These are phyloP conservation scores for Gobio gobio DNA, from an alignment of 2,113 vertebrate species.

Conservation along the genomic window DNA sequence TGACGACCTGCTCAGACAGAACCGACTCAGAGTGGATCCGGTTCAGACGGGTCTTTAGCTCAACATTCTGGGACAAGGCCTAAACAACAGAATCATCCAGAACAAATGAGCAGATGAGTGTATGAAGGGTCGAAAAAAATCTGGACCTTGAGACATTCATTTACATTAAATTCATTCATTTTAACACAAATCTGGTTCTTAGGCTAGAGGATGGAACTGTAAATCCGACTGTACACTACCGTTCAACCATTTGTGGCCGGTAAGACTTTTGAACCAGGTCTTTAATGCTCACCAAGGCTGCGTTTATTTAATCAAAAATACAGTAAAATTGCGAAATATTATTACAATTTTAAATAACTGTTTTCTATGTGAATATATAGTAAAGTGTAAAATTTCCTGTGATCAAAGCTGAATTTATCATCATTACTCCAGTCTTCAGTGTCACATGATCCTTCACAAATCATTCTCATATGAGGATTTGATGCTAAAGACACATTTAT, in stretches of 20 bases:
- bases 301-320: not conserved
- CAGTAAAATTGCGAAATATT: not conserved
- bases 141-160: not conserved
- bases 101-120: not conserved
- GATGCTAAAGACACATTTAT: too few species aligned
- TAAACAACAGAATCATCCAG: slow-evolving; percentile 60
- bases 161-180: not conserved
- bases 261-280: too few species aligned
- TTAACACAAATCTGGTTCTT: not conserved
- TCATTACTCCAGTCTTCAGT: too few species aligned
- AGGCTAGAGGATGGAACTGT: not conserved
- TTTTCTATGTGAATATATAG: not conserved
- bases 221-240: not conserved
- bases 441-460: too few species aligned
- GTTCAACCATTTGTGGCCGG: too few species aligned
- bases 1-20: slow-evolving; percentile 95
- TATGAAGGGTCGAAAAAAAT: not conserved
- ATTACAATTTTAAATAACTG: not conserved
- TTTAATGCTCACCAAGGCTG: not conserved
- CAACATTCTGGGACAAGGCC: slow-evolving; percentile 96
- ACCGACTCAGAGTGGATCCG: slow-evolving; percentile 98
- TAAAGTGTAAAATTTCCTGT: not conserved
- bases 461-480: too few species aligned
- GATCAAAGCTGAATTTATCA: too few species aligned
- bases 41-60: slow-evolving; percentile 94